Conservation (phyloP, 1,140 invertebrate species). For the Oryctes rhinoceros region DNA sequence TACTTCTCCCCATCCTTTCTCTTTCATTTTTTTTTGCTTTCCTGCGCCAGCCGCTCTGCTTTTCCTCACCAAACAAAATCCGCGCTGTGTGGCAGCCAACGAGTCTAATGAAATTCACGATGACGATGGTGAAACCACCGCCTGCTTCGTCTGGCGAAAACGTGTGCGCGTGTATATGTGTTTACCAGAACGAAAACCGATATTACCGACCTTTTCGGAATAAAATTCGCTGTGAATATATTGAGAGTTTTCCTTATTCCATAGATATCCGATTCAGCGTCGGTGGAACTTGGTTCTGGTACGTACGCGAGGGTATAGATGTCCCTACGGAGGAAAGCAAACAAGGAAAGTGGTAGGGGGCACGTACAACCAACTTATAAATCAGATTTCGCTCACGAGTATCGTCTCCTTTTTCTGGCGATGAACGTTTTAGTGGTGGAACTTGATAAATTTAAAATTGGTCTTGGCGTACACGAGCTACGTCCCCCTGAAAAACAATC, state of each 20-base stretch:
- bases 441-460: too few species aligned
- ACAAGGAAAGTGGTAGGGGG: too few species aligned
- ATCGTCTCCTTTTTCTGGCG: too few species aligned
- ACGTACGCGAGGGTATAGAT: not conserved
- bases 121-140: not conserved
- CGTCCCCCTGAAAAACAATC: too few species aligned
- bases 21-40: too few species aligned
- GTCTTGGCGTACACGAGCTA: too few species aligned
- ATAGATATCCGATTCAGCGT: too few species aligned
- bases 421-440: too few species aligned
- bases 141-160: not conserved
- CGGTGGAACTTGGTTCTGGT: not conserved
- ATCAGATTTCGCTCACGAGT: too few species aligned
- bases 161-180: not conserved
- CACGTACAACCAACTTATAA: too few species aligned
- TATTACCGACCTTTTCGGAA: not conserved
- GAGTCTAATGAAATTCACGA: slow-evolving; percentile 10
- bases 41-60: not conserved
- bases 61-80: slow-evolving; percentile 5
- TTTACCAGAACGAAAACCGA: not conserved
- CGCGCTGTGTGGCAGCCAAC: not conserved
- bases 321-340: too few species aligned
- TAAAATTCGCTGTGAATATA: not conserved
- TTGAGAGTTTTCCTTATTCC: not conserved
- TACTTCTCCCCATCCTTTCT: not conserved